phyloP scores from a whole-genome alignment of 2,888 invertebrate genomes.

The Dasypogon diadema region DNA sequence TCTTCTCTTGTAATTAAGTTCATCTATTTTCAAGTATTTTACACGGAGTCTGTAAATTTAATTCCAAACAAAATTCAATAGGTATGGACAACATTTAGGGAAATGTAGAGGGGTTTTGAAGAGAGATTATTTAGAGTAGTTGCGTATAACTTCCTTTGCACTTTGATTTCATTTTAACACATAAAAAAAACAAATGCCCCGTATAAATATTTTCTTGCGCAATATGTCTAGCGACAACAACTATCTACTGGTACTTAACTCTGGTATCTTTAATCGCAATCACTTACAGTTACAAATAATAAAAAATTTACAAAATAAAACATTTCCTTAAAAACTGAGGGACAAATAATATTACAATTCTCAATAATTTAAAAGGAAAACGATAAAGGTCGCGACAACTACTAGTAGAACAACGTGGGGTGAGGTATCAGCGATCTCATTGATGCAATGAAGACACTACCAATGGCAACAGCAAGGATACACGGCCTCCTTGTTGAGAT shows the following conservation, averaged over 20 bases:
- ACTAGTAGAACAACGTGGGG: constrained; percentile 44
- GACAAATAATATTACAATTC: constrained; percentile 38
- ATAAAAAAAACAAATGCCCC: too few relatives aligned
- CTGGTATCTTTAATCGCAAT: constrained; percentile 25
- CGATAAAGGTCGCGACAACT: constrained; percentile 38
- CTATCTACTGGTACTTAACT: constrained; percentile 26
- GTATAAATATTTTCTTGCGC: too few relatives aligned
- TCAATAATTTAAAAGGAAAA: constrained; percentile 47
- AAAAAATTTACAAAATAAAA: constrained; percentile 48
- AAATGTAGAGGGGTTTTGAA: too few relatives aligned
- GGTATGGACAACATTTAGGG: too few relatives aligned
- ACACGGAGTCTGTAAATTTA: too few relatives aligned
- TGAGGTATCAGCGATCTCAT: constrained; percentile 24
- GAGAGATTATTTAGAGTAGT: too few relatives aligned
- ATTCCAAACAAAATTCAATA: too few relatives aligned
- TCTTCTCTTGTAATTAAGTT: too few relatives aligned
- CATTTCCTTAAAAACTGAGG: constrained; percentile 31
- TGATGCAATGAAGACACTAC: not conserved
- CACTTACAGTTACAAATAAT: constrained; percentile 26
- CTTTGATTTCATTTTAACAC: too few relatives aligned
- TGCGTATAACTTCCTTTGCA: too few relatives aligned
- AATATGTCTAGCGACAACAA: constrained; percentile 28
- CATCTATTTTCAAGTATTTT: too few relatives aligned
- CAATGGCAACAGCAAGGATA: not conserved
- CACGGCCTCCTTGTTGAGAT: not conserved